Percentiles rank a stretch among this genome's conserved stretches.
phyloP scores from a whole-genome alignment of 2,888 invertebrate genomes.

The Tryphoninae sp. region DNA sequence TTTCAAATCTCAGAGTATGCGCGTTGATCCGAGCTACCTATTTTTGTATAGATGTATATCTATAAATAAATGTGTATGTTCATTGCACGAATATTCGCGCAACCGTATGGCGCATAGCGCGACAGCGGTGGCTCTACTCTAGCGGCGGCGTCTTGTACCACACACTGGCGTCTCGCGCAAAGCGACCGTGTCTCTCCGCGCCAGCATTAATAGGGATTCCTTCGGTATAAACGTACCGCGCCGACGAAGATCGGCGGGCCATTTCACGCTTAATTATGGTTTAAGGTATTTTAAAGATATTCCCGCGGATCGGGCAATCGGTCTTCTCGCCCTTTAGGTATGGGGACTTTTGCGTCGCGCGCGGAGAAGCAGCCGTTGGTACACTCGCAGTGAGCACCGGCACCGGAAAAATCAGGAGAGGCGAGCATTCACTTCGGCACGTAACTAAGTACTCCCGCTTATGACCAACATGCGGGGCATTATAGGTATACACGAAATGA shows the following conservation, averaged over 20 bases:
- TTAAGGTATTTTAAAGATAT: constrained; percentile 58
- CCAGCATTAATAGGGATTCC: constrained; percentile 59
- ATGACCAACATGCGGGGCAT: constrained; percentile 36
- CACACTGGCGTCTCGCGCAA: constrained; percentile 27
- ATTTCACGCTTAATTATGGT: constrained; percentile 64
- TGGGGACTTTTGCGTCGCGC: constrained; percentile 3
- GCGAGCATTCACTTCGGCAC: constrained; percentile 46
- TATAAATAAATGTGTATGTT: not conserved
- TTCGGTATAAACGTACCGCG: constrained; percentile 55
- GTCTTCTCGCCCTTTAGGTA: constrained; percentile 46
- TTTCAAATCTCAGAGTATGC: constrained; percentile 1
- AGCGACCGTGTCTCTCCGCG: constrained; percentile 34
- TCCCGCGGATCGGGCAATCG: constrained; percentile 61
- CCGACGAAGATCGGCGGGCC: constrained; percentile 58
- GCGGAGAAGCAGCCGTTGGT: not conserved
- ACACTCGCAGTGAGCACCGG: not conserved
- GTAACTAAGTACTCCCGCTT: constrained; percentile 60
- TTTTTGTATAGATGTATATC: not conserved
- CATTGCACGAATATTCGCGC: constrained; percentile 5
- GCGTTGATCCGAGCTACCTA: not conserved
- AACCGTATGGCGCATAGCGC: constrained; percentile 41
- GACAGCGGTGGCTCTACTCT: constrained; percentile 47
- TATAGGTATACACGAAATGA: constrained; percentile 17
- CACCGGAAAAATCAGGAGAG: constrained; percentile 45
- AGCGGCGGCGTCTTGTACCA: constrained; percentile 32